Base-by-base conservation (phyloP, 2,797 vertebrate genomes). In the Chaunax sp. region DNA sequence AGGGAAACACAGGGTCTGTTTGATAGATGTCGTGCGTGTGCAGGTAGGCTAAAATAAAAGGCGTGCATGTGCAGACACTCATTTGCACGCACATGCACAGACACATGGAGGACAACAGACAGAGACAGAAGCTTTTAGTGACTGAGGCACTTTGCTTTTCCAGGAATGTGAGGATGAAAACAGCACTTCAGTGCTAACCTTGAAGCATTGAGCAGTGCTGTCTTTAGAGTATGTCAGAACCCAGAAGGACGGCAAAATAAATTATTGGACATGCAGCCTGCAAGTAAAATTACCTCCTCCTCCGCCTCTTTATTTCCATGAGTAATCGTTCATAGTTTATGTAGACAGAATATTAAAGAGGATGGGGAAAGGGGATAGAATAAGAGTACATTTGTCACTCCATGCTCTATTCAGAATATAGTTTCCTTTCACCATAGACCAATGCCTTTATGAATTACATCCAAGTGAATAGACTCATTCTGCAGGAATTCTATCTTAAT, bases 321-420 rank as follows among this genome's bases (percentile, higher is more conserved):
- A 89, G 85, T 87, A 86, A 89, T 85, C 64, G 79, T 84, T 88
- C 78, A 83, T 84, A 82, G 84, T 82, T 81, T 82, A 72, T 82
- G 84, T 87, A 90, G 88, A 91, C 82, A 77, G 88, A 89, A 90
- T 91, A 90, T 90, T 86, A 89, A 91, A 80, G 80, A 84, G 79
- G 69, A 65, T 11, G 51, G 75, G 37, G 57, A 75, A 75, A 76
- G 69, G 80, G 59, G 47, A 80, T 65, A 52, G 45, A 68, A 74
- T 47, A 74, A 70, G 53, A 50, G 46, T 50, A 75, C 64, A 81
- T 83, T 85, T 87, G 74, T 86, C 84, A 64, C 66, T 86, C 68
- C 46, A 76, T 84, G 75, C 77, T 46, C 26, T 18, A 65, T 35
- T 77, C 69, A 67, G 57, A 73, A 61, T 80, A 67, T 65, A 52